Evolutionary conservation across 2,113 vertebrate genomes (phyloP).

Genomic region (Montifringilla adamsi): DNA sequence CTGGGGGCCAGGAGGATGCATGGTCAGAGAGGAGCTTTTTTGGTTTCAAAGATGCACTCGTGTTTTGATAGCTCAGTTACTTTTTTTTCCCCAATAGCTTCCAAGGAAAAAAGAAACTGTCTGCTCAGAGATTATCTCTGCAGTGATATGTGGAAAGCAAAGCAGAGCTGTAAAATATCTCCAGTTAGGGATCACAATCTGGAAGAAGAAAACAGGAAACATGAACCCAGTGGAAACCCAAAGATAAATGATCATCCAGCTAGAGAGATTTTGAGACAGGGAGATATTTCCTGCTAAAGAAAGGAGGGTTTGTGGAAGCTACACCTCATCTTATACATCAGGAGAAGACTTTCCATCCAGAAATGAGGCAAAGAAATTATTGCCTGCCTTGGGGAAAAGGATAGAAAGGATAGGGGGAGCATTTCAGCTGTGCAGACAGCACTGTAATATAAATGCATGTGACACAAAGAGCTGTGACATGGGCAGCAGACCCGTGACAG

Average conservation of each 20-base stretch:
- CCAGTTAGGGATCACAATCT: conserved; percentile 44
- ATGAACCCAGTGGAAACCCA: conserved; percentile 41
- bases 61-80: conserved; percentile 15
- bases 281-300: conserved; percentile 40
- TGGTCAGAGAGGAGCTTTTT: neutral
- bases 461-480: neutral
- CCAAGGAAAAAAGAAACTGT: conserved; percentile 49
- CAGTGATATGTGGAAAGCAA: conserved; percentile 53
- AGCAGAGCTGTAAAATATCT: conserved; percentile 60
- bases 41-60: neutral
- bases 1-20: neutral
- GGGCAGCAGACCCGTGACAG: neutral
- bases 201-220: conserved; percentile 63
- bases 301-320: conserved; percentile 19
- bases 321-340: neutral
- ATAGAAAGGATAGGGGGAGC: neutral
- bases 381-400: neutral
- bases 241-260: conserved; percentile 34
- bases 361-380: neutral
- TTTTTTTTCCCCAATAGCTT: neutral
- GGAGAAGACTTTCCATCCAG: conserved; percentile 7
- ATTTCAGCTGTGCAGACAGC: neutral
- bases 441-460: neutral
- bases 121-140: conserved; percentile 58
- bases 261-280: neutral